Evolutionary conservation across 2,113 vertebrate genomes (phyloP), one percentile per base, ranked within the genome.

Genomic region (Dromas ardeola): DNA sequence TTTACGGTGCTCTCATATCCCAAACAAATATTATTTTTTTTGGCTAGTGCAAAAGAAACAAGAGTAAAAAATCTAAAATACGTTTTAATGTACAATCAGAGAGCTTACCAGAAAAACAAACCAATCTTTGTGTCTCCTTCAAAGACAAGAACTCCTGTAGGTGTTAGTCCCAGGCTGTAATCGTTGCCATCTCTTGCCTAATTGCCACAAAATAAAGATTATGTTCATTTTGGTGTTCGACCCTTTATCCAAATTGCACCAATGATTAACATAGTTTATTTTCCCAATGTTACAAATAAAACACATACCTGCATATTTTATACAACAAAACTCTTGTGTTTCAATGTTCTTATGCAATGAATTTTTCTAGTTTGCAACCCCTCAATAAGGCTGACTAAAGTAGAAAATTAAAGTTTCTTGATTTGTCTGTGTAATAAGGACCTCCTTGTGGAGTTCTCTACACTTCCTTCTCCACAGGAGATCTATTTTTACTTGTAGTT

Each of bases 61-160:
- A 82, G 40, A 67, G 9, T 27, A 66, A 84, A 84, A 86, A 62
- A 67, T 10, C 2, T 36, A 61, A 86, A 71, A 10, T 19, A 14
- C 3, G 53, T 90, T 89, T 79, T 66, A 78, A 56, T 0, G 1
- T 74, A 77, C 23, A 80, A 91, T 59, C 61, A 53, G 70, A 74
- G 55, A 90, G 26, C 98, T 98, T 98, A 99, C 99, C 99, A 99
- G 98, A 99, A 99, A 97, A 99, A 99, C 85, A 99, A 98, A 74
- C 99, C 99, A 67, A 99, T 99, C 98, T 99, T 99, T 70, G 99
- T 99, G 84, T 99, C 98, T 91, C 99, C 99, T 98, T 99, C 99
- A 98, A 99, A 99, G 69, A 99, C 99, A 95, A 99, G 98, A 83
- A 99, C 99, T 97, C 99, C 99, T 34, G 99, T 99, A 65, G 99